Conservation (phyloP, 2,113 vertebrate genomes). For the Junco hyemalis region DNA sequence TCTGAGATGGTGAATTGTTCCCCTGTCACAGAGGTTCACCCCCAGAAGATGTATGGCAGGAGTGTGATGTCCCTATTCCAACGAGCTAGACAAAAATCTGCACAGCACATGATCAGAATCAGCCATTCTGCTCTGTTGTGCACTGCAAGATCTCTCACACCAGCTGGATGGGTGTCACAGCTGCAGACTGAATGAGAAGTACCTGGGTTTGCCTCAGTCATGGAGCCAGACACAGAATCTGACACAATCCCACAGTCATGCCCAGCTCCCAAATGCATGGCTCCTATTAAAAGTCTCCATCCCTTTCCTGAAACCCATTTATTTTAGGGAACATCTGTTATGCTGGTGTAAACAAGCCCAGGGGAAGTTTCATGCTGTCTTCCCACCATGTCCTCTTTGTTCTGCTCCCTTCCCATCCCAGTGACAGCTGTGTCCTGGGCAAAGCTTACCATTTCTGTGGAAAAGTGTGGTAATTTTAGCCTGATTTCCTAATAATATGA, state of each 20-base stretch:
- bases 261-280: neutral
- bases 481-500: slow-evolving; percentile 10
- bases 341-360: neutral
- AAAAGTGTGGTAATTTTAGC: slow-evolving; percentile 27
- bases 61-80: neutral
- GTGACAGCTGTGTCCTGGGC: slow-evolving; percentile 5
- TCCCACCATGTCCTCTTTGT: slow-evolving; percentile 9
- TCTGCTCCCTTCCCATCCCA: neutral
- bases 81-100: neutral
- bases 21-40: neutral
- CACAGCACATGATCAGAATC: neutral
- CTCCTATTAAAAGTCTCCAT: neutral
- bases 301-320: neutral
- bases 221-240: neutral
- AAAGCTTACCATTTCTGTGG: slow-evolving; percentile 2
- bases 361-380: neutral
- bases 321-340: slow-evolving; percentile 22
- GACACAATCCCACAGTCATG: neutral
- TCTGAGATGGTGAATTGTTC: neutral
- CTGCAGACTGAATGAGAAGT: neutral
- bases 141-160: neutral
- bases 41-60: neutral
- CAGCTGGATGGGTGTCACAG: neutral
- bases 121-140: neutral
- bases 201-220: neutral